phyloP scores from a whole-genome alignment of 2,797 vertebrate genomes.

The Denticeps clupeoides region DNA sequence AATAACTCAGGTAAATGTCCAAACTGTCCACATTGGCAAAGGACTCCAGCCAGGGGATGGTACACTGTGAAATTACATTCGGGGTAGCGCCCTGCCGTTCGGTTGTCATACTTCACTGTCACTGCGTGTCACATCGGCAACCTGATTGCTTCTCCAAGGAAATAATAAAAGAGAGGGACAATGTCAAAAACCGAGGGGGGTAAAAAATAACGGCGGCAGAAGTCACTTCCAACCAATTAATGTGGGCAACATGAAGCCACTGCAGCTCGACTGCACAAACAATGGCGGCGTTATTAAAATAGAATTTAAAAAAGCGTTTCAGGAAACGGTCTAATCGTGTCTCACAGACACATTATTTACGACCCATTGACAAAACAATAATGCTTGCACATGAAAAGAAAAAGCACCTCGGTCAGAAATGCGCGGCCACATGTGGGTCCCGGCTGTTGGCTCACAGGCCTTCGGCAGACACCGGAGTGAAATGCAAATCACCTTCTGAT shows the following conservation, averaged over 20 bases:
- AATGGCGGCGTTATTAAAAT: too few relatives aligned
- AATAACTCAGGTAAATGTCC: slow-evolving; percentile 24
- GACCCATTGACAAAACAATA: background rate
- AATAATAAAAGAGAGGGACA: background rate
- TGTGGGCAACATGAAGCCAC: too few relatives aligned
- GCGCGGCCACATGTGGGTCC: background rate
- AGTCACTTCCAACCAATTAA: too few relatives aligned
- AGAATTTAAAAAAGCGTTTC: too few relatives aligned
- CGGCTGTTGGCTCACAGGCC: background rate
- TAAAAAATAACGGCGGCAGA: background rate
- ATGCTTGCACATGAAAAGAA: slow-evolving; percentile 8
- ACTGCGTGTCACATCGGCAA: slow-evolving; percentile 3
- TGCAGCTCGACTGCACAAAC: too few relatives aligned
- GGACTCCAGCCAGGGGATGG: slow-evolving; percentile 22
- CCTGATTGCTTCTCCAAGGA: slow-evolving; percentile 8
- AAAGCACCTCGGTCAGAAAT: slow-evolving; percentile 4
- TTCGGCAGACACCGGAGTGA: slow-evolving; percentile 6
- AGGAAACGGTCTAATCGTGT: too few relatives aligned
- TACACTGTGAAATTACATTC: slow-evolving; percentile 20
- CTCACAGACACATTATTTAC: background rate
- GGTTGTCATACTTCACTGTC: slow-evolving; percentile 28
- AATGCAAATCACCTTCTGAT: slow-evolving; percentile 20
- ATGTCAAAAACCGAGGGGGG: too few relatives aligned
- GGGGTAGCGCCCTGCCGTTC: slow-evolving; percentile 9
- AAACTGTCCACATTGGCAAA: slow-evolving; percentile 11